Conservation (phyloP, 2,888 invertebrate species). For the Rhopalosiphum nymphaeae region DNA sequence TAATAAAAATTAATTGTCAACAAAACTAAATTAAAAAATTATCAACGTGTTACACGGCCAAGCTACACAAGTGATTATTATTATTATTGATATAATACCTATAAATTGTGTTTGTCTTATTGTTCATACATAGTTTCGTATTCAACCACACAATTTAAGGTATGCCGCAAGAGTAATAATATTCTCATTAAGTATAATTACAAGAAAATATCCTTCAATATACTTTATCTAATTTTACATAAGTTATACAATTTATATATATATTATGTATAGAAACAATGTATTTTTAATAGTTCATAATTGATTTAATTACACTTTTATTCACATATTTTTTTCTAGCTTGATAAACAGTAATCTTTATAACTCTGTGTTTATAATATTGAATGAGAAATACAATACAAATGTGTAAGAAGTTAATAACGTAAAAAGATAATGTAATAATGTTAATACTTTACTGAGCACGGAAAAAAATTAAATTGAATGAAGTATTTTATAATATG, state of each 20-base stretch:
- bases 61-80: background rate
- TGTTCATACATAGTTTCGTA: background rate
- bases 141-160: background rate
- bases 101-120: background rate
- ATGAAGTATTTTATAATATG: background rate
- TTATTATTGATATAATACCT: background rate
- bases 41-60: background rate
- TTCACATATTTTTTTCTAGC: background rate
- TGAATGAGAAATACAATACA: background rate
- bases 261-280: background rate
- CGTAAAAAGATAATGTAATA: background rate
- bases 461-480: background rate
- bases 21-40: background rate
- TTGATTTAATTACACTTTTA: background rate
- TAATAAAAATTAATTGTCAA: conserved; percentile 2
- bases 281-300: background rate
- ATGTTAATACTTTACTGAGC: background rate
- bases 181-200: background rate
- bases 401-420: background rate
- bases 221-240: background rate
- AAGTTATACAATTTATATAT: background rate
- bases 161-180: background rate
- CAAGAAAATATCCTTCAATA: background rate
- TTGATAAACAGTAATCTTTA: background rate
- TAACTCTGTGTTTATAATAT: background rate